phyloP scores from a whole-genome alignment of 1,140 invertebrate genomes.

The Cydia pomonella region DNA sequence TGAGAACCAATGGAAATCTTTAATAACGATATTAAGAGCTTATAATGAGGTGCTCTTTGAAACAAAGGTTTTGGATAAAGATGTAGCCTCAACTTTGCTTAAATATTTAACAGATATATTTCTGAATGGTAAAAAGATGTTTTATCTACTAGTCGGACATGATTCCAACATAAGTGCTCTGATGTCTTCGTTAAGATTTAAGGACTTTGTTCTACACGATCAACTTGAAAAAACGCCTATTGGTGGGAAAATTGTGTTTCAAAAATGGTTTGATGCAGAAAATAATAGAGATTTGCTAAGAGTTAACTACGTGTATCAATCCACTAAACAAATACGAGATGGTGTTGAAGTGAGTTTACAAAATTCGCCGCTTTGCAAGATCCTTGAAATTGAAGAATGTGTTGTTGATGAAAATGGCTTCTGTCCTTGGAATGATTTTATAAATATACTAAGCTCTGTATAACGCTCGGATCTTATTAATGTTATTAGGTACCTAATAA shows the following conservation, averaged over 20 bases:
- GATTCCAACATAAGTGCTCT: slow-evolving; percentile 30
- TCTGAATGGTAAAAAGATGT: slow-evolving; percentile 36
- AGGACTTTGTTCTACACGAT: slow-evolving; percentile 48
- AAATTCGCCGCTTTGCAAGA: slow-evolving; percentile 50
- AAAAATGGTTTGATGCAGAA: slow-evolving; percentile 57
- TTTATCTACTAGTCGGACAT: slow-evolving; percentile 33
- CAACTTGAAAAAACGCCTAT: slow-evolving; percentile 61
- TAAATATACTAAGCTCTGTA: slow-evolving; percentile 33
- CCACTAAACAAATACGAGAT: slow-evolving; percentile 54
- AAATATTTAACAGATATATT: slow-evolving; percentile 54
- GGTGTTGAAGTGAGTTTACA: slow-evolving; percentile 43
- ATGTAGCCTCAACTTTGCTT: slow-evolving; percentile 57
- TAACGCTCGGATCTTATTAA: no score
- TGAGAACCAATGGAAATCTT: slow-evolving; percentile 46
- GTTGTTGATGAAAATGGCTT: slow-evolving; percentile 51
- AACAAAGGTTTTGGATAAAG: slow-evolving; percentile 52
- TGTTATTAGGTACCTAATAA: no score
- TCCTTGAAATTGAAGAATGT: slow-evolving; percentile 58
- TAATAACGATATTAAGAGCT: slow-evolving; percentile 49
- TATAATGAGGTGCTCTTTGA: slow-evolving; percentile 66
- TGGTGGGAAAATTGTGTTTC: slow-evolving; percentile 69
- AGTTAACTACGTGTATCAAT: slow-evolving; percentile 65
- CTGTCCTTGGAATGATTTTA: slow-evolving; percentile 63
- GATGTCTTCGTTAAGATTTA: slow-evolving; percentile 38
- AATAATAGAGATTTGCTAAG: slow-evolving; percentile 53